These are phyloP conservation scores for Cheirogaleus medius DNA, from an alignment of 2,113 vertebrate genomes.

Conservation along the genomic window DNA sequence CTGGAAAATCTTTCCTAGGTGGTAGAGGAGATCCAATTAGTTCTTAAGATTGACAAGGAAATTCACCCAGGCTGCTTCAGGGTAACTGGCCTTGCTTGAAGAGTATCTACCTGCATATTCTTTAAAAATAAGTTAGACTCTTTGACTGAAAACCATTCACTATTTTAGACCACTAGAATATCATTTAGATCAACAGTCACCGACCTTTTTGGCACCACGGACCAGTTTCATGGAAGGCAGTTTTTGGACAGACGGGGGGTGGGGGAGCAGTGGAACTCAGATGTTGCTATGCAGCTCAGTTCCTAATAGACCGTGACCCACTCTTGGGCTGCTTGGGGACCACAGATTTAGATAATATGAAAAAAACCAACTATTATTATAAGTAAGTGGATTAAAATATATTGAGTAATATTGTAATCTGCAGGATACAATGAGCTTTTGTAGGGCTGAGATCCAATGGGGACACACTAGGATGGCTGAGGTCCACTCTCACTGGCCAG, in stretches of 20 bases:
- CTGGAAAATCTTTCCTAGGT: not conserved
- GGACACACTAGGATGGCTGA: not conserved
- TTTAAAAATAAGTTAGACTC: not conserved
- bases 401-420: not conserved
- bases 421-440: not conserved
- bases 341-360: not conserved
- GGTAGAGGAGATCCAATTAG: not conserved
- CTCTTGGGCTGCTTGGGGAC: too few relatives aligned
- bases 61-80: not conserved
- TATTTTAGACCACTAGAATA: not conserved
- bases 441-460: not conserved
- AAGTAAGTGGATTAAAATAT: not conserved
- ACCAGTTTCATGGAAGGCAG: too few relatives aligned
- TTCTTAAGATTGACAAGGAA: not conserved
- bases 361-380: not conserved
- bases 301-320: too few relatives aligned
- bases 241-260: too few relatives aligned
- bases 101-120: not conserved
- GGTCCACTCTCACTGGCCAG: not conserved
- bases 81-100: not conserved
- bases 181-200: not conserved
- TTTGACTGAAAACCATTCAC: not conserved
- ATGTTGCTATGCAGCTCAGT: too few relatives aligned
- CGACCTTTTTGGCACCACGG: too few relatives aligned
- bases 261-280: too few relatives aligned